Base-by-base conservation (phyloP, 2,113 vertebrate genomes). In the Salvelinus alpinus region DNA sequence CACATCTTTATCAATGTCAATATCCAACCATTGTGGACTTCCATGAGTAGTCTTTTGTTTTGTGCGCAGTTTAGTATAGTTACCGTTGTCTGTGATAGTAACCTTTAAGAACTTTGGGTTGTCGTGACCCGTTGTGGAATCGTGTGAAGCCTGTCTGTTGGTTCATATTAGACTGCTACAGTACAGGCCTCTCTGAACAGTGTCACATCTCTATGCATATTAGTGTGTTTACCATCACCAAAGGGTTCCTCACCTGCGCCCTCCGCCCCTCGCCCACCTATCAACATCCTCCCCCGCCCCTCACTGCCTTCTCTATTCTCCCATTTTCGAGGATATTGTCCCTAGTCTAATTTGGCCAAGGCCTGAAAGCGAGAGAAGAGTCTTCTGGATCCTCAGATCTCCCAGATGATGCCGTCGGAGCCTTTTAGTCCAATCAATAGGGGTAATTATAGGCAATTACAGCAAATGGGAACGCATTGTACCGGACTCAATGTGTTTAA, bases 361-460 rank as follows among this genome's bases (percentile, higher is more conserved):
- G 80, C 54, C 73, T 89, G 78, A 86, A 85, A 86, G 80, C 54
- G n/a, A 75, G 51, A 74, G 71, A 76, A 62, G 88, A 85, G 87
- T 78, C 83, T 74, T 80, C 71, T 60, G 72, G n/a, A 73, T 74
- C 85, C 88, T 91, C 84, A 91, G 90, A 92, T 91, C 89, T 88
- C 79, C 75, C 75, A 86, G 87, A 92, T 88, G 90, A 91, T 92
- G 89, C 89, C 88, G 22, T 62, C n/a, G n/a, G 59, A 62, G 59
- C 5, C 59, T 62, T 90, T 92, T 93, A 93, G 92, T 94, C 92
- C 90, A 87, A 88, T 92, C 92, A 94, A 93, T 92, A 91, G 92
- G 87, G 85, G 91, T 85, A 92, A 94, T 94, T 93, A 94, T 86
- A 90, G 51, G 92, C 89, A 93, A 93, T 93, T 94, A 93, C 89